Evolutionary conservation across 2,113 vertebrate genomes (phyloP).

Genomic region (Neoarius graeffei): DNA sequence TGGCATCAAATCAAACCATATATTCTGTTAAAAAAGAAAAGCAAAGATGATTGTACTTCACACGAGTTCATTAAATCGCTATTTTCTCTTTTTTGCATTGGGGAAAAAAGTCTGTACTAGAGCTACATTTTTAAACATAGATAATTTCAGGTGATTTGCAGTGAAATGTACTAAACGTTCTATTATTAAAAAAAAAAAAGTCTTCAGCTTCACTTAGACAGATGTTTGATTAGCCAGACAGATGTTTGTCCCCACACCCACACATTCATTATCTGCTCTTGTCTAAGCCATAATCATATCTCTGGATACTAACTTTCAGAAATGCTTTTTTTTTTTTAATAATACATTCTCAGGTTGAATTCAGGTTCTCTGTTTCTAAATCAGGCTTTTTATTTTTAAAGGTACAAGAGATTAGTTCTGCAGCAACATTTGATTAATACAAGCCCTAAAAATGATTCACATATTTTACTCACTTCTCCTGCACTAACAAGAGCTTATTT

Average conservation of each 20-base stretch:
- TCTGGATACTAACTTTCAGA: not conserved
- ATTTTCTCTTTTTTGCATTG: not conserved
- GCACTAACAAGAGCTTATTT: not conserved
- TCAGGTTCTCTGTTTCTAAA: not conserved
- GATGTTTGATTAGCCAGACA: not conserved
- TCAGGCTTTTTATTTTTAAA: not conserved
- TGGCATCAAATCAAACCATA: constrained; percentile 50
- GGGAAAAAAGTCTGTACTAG: constrained; percentile 27
- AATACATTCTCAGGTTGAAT: not conserved
- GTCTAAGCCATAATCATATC: not conserved
- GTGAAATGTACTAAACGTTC: not conserved
- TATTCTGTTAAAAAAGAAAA: constrained; percentile 31
- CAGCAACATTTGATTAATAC: not conserved
- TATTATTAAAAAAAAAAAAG: not conserved
- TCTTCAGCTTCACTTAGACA: not conserved
- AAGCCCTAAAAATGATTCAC: not conserved
- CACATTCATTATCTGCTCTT: not conserved
- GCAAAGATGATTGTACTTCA: constrained; percentile 75
- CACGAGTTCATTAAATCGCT: constrained; percentile 53
- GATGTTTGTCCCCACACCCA: not conserved
- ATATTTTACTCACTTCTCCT: not conserved
- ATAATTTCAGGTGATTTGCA: not conserved
- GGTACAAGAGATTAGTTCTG: not conserved
- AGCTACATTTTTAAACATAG: constrained; percentile 40
- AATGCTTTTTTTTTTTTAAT: not conserved